A percentile compares a stretch with the other conserved stretches of the same genome.
Evolutionary conservation across 2,797 vertebrate species (phyloP).

Genomic region (Xyrichtys novacula): DNA sequence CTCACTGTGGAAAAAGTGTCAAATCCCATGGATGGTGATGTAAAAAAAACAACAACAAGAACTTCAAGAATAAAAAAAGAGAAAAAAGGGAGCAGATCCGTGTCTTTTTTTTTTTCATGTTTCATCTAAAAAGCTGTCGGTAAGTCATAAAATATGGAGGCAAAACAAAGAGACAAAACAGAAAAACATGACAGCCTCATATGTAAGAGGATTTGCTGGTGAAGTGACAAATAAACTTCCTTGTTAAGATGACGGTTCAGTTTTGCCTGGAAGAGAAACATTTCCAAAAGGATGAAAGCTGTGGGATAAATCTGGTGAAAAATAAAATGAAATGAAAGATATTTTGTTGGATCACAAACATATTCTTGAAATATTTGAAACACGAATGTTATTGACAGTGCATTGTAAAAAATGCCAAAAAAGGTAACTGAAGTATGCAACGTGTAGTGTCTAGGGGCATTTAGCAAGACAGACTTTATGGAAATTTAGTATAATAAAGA

Average conservation of each 20-base stretch:
- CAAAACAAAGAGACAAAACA: neutral
- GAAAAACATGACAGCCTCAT: neutral
- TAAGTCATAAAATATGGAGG: neutral
- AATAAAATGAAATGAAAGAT: no score
- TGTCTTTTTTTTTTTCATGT: slow-evolving; percentile 25
- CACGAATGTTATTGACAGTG: no score
- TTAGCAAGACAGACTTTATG: no score
- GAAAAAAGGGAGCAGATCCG: slow-evolving; percentile 1
- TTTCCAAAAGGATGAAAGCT: neutral
- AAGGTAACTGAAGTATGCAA: no score
- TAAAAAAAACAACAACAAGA: slow-evolving; percentile 68
- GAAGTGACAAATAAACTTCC: neutral
- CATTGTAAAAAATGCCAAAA: no score
- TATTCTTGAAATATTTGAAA: no score
- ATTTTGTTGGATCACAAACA: no score
- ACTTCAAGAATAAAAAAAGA: slow-evolving; percentile 74
- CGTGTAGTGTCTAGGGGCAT: no score
- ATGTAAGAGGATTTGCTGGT: neutral
- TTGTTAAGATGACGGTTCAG: neutral
- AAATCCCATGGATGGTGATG: slow-evolving; percentile 77
- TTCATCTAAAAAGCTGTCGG: neutral
- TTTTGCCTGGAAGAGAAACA: neutral
- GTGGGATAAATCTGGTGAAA: neutral
- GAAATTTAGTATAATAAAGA: no score
- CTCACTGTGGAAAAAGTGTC: slow-evolving; percentile 77